Evolutionary conservation across 2,888 invertebrate species (phyloP), one percentile per base, ranked within the genome.

Genomic region (Drosophila anceps): DNA sequence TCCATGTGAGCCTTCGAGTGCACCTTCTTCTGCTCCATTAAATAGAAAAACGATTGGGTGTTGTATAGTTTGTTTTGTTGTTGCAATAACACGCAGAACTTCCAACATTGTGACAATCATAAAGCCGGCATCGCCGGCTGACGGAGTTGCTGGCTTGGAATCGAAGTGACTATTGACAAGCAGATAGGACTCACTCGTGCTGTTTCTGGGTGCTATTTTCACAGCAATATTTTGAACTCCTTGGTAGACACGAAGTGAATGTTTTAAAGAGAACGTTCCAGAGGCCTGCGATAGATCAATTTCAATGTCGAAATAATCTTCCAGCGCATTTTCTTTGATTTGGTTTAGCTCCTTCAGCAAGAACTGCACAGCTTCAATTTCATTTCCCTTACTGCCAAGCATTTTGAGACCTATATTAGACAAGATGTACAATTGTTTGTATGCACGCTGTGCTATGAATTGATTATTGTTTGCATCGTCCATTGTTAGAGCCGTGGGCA

Each of bases 121-220:
- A n/a, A 94, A 94, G 15, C 94, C 95, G 91, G 95, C 95, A 90
- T 96, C 95, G 57, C 95, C 95, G 12, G 95, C 96, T 20, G 97
- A 96, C 68, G 98, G 97, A 39, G 97, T 95, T 79, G 95, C 96
- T 18, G 97, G 96, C 72, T 98, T 97, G 43, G 97, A 96, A 92
- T 99, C 98, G 92, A 97, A 98, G 92, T 99, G 99, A 80, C 98
- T 97, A 93, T 98, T 99, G 63, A 99, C 93, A 29, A 98, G 93
- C 9, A 93, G 72, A 62, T 89, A 90, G 8, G 86, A 84, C 15
- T 85, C 67, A 37, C 91, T 91, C 1, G 71, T 80, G 6, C 81
- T 79, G 62, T 82, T 81, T 46, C 81, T 91, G 1, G 90, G 69
- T 1, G 81, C 79, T 9, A 93, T 62, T 64, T 90, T 92, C 0